Conservation (phyloP, 1,140 invertebrate species). For the Coenobita brevimanus region DNA sequence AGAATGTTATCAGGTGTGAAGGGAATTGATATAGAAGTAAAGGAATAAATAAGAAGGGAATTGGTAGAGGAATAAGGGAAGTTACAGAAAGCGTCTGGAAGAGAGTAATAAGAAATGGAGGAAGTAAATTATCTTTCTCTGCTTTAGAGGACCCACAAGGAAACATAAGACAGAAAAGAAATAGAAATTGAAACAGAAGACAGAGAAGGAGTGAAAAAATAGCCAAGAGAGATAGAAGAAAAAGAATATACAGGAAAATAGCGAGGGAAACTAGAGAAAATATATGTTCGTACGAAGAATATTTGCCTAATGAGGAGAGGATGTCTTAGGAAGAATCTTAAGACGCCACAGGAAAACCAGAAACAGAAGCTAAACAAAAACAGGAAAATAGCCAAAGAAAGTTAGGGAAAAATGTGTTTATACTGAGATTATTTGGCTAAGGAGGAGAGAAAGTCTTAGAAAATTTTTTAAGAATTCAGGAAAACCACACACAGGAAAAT, state of each 20-base stretch:
- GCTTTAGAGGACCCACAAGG: neutral
- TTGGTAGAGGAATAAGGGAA: neutral
- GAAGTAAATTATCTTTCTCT: no score
- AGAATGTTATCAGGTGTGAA: no score
- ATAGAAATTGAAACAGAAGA: neutral
- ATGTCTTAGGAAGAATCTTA: no score
- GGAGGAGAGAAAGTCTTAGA: neutral
- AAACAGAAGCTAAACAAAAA: neutral
- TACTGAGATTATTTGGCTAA: neutral
- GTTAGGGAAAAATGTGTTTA: neutral
- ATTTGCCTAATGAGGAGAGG: no score
- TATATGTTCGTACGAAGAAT: no score
- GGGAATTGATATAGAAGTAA: no score
- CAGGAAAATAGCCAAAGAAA: neutral
- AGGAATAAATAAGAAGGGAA: neutral
- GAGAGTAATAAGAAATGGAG: neutral
- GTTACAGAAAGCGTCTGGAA: neutral
- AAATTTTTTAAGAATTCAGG: no score
- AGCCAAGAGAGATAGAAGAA: neutral
- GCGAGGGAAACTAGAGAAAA: no score
- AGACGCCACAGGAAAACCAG: no score
- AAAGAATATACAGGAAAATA: neutral
- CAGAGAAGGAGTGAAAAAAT: neutral
- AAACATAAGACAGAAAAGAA: neutral
- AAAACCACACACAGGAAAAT: no score